Percentiles rank a stretch among this genome's conserved stretches.
These are phyloP conservation scores for Gymnogyps californianus DNA, from an alignment of 2,113 vertebrate genomes.

Conservation along the genomic window DNA sequence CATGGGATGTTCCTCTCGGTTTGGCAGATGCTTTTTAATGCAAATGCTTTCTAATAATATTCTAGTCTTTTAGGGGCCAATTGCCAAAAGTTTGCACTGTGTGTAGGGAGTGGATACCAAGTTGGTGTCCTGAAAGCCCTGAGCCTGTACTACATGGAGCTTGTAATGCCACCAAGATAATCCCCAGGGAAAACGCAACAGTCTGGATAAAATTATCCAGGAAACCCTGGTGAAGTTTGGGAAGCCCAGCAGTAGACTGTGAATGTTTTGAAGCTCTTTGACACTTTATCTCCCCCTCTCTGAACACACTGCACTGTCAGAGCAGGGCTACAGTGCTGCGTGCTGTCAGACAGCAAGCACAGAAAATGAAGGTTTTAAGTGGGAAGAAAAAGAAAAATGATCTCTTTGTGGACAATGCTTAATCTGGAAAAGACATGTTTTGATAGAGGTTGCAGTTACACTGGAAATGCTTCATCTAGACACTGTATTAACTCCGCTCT, in stretches of 20 bases:
- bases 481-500: not conserved
- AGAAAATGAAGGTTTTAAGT: not conserved
- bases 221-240: not conserved
- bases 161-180: fast-evolving
- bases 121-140: not conserved
- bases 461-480: not conserved
- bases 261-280: not conserved
- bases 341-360: not conserved
- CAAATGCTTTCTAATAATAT: not conserved
- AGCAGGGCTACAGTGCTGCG: fast-evolving
- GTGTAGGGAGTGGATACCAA: not conserved
- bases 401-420: not conserved
- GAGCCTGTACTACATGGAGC: not conserved
- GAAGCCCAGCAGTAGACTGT: not conserved
- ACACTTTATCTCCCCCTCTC: not conserved
- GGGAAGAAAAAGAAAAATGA: not conserved
- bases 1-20: not conserved
- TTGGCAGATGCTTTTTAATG: not conserved
- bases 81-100: not conserved
- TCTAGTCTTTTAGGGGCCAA: not conserved
- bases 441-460: not conserved
- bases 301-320: fast-evolving
- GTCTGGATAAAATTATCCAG: not conserved
- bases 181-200: not conserved
- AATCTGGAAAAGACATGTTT: not conserved